Conservation (phyloP, 2,797 vertebrate genomes). For the Hippopotamyrus pictus region DNA sequence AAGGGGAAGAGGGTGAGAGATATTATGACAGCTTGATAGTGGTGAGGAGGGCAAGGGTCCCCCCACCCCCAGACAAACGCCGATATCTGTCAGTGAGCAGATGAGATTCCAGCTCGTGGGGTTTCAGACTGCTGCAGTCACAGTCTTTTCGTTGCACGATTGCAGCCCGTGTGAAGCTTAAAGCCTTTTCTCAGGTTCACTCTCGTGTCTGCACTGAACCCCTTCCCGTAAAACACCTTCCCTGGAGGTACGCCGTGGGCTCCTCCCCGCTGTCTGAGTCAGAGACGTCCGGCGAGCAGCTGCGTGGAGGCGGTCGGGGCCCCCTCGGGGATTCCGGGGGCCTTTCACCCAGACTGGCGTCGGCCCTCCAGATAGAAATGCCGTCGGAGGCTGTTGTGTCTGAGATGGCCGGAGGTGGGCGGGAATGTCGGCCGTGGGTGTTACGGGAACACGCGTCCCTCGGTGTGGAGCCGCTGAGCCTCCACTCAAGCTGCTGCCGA, state of each 20-base stretch:
- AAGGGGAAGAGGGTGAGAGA: slow-evolving; percentile 1
- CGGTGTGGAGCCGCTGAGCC: neutral
- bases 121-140: neutral
- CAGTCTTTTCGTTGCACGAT: neutral
- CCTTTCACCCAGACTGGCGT: neutral
- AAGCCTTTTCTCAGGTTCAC: neutral
- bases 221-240: neutral
- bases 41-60: neutral
- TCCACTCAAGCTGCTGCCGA: neutral
- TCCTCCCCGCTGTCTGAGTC: neutral
- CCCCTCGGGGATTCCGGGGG: neutral
- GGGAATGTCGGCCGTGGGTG: slow-evolving; percentile 1
- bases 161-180: neutral
- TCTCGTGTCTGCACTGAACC: neutral
- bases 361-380: neutral
- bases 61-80: neutral
- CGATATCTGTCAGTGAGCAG: neutral
- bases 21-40: neutral
- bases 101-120: neutral
- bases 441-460: neutral
- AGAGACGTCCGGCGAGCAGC: neutral
- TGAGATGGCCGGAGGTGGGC: neutral
- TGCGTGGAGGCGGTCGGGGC: neutral
- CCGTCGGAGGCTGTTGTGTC: slow-evolving; percentile 9
- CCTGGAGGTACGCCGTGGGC: neutral